phyloP scores from a whole-genome alignment of 2,797 vertebrate species.

The Urosaurus nigricauda region DNA sequence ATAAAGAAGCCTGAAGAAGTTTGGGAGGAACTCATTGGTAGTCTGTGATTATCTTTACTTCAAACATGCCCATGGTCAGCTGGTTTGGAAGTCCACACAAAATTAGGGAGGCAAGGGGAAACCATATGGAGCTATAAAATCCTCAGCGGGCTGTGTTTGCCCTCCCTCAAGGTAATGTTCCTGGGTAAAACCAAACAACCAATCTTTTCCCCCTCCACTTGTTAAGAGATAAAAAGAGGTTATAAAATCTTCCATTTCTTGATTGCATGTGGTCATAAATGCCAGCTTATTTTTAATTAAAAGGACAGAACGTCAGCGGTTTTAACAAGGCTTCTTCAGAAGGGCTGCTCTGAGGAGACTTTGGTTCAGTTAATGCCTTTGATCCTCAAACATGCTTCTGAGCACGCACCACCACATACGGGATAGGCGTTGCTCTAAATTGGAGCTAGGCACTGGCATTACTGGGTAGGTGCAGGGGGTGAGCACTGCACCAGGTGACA shows the following conservation, averaged over 20 bases:
- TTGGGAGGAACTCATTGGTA: conserved; percentile 50
- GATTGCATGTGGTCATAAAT: conserved; percentile 81
- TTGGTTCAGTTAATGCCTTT: conserved; percentile 12
- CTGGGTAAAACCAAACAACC: conserved; percentile 27
- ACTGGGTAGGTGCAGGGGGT: too few relatives aligned
- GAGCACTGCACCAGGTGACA: too few relatives aligned
- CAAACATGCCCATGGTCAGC: conserved; percentile 37
- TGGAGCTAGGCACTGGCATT: background rate
- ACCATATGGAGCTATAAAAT: fast-evolving
- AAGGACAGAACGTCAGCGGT: conserved; percentile 81
- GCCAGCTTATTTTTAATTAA: conserved; percentile 90
- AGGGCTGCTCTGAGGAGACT: conserved; percentile 24
- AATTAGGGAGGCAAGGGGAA: conserved; percentile 28
- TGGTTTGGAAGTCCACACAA: conserved; percentile 31
- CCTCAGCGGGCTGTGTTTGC: conserved; percentile 30
- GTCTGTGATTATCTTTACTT: conserved; percentile 43
- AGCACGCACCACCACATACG: fast-evolving
- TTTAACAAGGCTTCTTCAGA: conserved; percentile 85
- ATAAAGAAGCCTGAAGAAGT: conserved; percentile 43
- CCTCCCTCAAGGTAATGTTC: conserved; percentile 37
- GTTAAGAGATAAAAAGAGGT: conserved; percentile 68
- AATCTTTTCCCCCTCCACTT: conserved; percentile 52
- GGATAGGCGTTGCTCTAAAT: background rate
- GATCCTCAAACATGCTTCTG: fast-evolving
- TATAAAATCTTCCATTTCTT: conserved; percentile 74